Conservation (phyloP, 2,113 vertebrate species). For the Macrotis lagotis region DNA sequence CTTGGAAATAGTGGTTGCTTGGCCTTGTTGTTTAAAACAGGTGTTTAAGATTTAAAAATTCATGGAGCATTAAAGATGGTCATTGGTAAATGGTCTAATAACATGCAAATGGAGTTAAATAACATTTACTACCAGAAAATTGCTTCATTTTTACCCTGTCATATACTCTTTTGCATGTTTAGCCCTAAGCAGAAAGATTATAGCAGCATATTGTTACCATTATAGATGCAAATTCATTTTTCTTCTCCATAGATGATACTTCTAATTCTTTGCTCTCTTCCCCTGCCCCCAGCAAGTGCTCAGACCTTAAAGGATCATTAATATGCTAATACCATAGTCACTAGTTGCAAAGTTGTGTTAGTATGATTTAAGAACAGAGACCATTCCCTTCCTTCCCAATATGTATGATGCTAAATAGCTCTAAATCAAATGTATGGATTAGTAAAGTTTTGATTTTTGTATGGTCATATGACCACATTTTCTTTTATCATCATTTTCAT, state of each 20-base stretch:
- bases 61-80: not conserved
- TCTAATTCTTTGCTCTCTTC: not conserved
- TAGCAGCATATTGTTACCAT: not conserved
- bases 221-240: not conserved
- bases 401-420: not conserved
- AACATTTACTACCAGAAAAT: not conserved
- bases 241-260: not conserved
- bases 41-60: not conserved
- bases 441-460: not conserved
- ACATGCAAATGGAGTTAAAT: not conserved
- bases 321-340: not conserved
- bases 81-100: not conserved
- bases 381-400: not conserved
- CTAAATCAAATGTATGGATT: not conserved
- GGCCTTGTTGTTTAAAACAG: not conserved
- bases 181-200: not conserved
- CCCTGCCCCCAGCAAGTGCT: not conserved
- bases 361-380: not conserved
- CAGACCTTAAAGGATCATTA: not conserved
- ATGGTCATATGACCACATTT: not conserved
- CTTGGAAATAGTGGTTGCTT: not conserved
- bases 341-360: not conserved
- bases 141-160: not conserved
- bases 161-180: not conserved
- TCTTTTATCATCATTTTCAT: no score